Conservation (phyloP, 1,140 invertebrate genomes). For the Camponotus vicinus region DNA sequence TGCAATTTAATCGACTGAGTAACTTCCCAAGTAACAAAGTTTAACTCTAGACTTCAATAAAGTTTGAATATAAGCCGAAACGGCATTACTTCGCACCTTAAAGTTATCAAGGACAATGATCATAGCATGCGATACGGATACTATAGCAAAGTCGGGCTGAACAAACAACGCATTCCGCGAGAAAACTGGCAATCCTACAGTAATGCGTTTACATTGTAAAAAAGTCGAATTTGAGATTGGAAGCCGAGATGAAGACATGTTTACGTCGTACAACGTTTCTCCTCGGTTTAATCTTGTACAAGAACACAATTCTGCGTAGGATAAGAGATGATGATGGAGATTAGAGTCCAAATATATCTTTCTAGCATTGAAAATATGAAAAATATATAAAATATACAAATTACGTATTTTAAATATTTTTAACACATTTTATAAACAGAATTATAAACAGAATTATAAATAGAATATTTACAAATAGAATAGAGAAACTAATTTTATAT, state of each 20-base stretch:
- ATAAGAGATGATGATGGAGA: background rate
- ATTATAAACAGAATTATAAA: no score
- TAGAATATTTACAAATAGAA: background rate
- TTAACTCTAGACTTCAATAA: background rate
- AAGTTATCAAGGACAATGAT: conserved; percentile 29
- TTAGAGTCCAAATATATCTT: background rate
- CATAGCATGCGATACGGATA: background rate
- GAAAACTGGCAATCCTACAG: conserved; percentile 7
- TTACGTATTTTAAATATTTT: conserved; percentile 4
- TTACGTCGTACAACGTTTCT: background rate
- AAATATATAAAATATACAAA: background rate
- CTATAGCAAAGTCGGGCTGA: background rate
- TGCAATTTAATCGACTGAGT: background rate
- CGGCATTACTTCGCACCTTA: background rate
- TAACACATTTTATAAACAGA: background rate
- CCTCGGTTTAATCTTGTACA: conserved; percentile 1
- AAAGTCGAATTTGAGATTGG: conserved; percentile 18
- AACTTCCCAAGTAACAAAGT: background rate
- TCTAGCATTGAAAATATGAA: background rate
- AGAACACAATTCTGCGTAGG: conserved; percentile 10
- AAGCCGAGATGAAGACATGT: conserved; percentile 7
- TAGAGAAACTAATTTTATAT: background rate
- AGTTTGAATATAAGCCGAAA: conserved; percentile 1
- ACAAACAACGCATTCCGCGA: conserved; percentile 1
- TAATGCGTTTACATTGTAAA: conserved; percentile 16